phyloP scores from a whole-genome alignment of 2,888 invertebrate species.

The Itoplectis maculator region DNA sequence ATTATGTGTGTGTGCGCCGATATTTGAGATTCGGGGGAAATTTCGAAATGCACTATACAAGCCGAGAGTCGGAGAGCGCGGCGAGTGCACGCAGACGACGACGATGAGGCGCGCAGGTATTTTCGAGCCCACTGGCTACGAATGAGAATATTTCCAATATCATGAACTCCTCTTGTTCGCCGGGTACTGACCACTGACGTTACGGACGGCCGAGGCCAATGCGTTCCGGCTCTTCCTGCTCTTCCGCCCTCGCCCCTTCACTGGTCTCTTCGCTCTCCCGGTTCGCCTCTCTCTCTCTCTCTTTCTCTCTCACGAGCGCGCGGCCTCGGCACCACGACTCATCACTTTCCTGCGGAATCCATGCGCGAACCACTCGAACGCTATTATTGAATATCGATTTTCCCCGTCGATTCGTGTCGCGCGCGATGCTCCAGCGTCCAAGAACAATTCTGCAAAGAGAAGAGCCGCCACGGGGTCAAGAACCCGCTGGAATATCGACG shows the following conservation, averaged over 20 bases:
- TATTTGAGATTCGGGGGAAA: background rate
- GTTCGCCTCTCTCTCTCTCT: constrained; percentile 9
- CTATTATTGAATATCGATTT: constrained; percentile 59
- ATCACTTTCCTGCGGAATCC: constrained; percentile 43
- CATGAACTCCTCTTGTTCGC: constrained; percentile 28
- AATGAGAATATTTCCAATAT: constrained; percentile 49
- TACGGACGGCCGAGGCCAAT: background rate
- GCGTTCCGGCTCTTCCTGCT: no score
- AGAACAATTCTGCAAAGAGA: constrained; percentile 26
- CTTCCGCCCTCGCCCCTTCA: no score
- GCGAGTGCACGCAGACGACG: background rate
- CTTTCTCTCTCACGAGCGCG: background rate
- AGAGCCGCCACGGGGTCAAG: constrained; percentile 13
- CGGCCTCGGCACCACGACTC: constrained; percentile 26
- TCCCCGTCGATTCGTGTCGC: constrained; percentile 6
- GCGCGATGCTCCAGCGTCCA: background rate
- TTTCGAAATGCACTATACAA: background rate
- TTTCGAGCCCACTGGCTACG: constrained; percentile 11
- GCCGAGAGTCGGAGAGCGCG: no score
- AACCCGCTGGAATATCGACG: constrained; percentile 3
- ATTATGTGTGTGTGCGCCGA: background rate
- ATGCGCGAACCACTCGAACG: constrained; percentile 37
- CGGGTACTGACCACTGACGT: constrained; percentile 18
- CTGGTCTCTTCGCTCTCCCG: constrained; percentile 1
- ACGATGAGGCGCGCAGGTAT: constrained; percentile 8